Conservation (phyloP, 2,113 vertebrate species). For the Brachypodius melanocephalos region DNA sequence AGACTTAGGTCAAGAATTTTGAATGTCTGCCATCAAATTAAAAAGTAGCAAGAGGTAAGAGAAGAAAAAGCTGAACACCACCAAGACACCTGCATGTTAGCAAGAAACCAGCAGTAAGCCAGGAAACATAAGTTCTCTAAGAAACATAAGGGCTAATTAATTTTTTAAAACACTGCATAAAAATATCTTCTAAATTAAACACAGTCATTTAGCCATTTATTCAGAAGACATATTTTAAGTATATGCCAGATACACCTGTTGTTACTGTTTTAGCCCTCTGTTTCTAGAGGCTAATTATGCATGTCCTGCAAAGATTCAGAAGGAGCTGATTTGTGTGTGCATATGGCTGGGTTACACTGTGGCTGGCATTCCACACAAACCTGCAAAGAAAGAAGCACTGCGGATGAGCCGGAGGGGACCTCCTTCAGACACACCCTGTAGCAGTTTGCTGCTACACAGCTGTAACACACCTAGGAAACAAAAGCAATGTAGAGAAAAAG, state of each 20-base stretch:
- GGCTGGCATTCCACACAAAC: constrained; percentile 82
- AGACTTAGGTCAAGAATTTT: constrained; percentile 30
- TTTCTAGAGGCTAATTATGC: constrained; percentile 61
- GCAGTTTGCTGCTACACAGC: constrained; percentile 75
- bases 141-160: constrained; percentile 67
- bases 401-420: constrained; percentile 79
- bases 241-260: not conserved
- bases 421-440: constrained; percentile 76
- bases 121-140: constrained; percentile 61
- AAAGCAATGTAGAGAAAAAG: constrained; percentile 55
- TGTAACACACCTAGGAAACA: constrained; percentile 76
- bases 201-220: not conserved
- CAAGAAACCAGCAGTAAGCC: constrained; percentile 29
- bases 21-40: not conserved
- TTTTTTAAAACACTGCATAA: not conserved
- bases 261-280: constrained; percentile 42
- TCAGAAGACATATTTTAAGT: not conserved
- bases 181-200: not conserved
- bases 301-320: not conserved
- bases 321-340: constrained; percentile 29
- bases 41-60: not conserved
- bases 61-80: constrained; percentile 20
- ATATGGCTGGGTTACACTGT: constrained; percentile 61
- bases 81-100: constrained; percentile 25
- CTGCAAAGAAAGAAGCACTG: constrained; percentile 85